Evolutionary conservation across 2,888 invertebrate genomes (phyloP).

Genomic region (Cryptus armator): DNA sequence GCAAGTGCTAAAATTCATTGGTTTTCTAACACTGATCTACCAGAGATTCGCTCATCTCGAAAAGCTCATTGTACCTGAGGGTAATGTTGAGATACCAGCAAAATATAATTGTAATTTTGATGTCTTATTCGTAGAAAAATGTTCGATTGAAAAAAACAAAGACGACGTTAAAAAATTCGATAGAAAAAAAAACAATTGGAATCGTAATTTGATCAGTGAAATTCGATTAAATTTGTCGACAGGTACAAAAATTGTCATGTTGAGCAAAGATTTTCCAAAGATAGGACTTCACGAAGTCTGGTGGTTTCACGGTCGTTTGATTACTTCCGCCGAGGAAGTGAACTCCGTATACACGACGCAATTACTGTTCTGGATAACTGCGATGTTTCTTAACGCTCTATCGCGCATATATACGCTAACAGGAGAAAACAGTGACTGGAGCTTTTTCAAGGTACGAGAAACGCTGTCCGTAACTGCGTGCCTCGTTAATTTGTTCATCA

Average conservation of each 20-base stretch:
- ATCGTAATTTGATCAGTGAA: neutral
- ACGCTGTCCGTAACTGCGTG: constrained; percentile 69
- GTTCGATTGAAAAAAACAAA: neutral
- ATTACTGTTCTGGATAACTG: constrained; percentile 74
- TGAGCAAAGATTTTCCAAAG: constrained; percentile 45
- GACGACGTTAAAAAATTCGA: neutral
- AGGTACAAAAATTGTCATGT: constrained; percentile 62
- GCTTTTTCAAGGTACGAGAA: constrained; percentile 66
- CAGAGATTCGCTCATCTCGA: constrained; percentile 66
- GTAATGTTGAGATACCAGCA: constrained; percentile 25
- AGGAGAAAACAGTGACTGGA: constrained; percentile 45
- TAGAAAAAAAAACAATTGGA: neutral
- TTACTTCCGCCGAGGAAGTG: constrained; percentile 72
- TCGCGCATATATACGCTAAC: constrained; percentile 75
- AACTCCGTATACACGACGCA: constrained; percentile 75
- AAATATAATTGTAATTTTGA: constrained; percentile 21
- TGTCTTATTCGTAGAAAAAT: neutral
- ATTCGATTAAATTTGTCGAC: neutral
- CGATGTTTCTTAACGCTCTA: constrained; percentile 72
- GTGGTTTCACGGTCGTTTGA: constrained; percentile 74
- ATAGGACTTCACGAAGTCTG: constrained; percentile 74
- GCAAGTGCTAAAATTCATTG: constrained; percentile 74
- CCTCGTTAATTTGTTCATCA: constrained; percentile 69
- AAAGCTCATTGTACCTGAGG: constrained; percentile 47
- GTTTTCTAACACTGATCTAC: constrained; percentile 61